phyloP scores from a whole-genome alignment of 2,797 vertebrate species.

The Euphonia xanthogaster region DNA sequence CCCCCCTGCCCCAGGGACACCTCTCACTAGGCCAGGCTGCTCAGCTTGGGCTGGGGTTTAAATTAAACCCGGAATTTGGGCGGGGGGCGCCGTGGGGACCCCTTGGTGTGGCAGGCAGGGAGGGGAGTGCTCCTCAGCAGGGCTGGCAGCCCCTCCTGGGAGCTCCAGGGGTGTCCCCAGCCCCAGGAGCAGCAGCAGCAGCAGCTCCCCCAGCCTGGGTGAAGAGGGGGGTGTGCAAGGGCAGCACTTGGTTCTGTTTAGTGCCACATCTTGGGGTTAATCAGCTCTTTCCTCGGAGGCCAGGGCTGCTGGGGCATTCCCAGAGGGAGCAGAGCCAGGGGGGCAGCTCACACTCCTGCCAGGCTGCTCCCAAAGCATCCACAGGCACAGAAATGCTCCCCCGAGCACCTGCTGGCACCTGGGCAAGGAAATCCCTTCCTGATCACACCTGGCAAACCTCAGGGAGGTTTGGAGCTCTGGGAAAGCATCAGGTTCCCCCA shows the following conservation, averaged over 20 bases:
- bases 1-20: neutral
- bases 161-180: neutral
- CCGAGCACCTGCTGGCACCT: neutral
- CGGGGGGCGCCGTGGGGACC: neutral
- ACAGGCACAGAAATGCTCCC: neutral
- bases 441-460: neutral
- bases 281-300: neutral
- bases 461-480: neutral
- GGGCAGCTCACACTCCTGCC: neutral
- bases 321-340: neutral
- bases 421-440: neutral
- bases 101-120: neutral
- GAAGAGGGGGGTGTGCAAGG: neutral
- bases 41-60: neutral
- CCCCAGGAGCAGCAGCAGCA: neutral
- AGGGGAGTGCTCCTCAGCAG: neutral
- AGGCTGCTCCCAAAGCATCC: neutral
- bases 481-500: neutral
- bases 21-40: neutral
- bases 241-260: neutral
- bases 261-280: neutral
- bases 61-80: neutral
- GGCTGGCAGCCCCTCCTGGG: neutral
- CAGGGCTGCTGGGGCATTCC: neutral
- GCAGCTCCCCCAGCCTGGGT: neutral